These are phyloP conservation scores for Columba guinea DNA, from an alignment of 2,797 vertebrate species.

Conservation along the genomic window DNA sequence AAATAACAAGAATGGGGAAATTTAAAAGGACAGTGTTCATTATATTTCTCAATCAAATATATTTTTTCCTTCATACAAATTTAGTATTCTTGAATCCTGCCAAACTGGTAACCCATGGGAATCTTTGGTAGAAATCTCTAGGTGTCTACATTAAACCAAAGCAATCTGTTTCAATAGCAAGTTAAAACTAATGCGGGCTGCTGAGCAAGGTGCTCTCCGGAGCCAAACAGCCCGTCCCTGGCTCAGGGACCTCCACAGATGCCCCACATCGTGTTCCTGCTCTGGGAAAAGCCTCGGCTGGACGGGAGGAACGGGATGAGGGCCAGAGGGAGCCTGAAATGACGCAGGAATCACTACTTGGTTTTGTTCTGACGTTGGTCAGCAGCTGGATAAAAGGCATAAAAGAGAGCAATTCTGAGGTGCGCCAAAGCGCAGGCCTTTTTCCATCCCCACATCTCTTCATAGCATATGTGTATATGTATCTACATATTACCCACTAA, in stretches of 20 bases:
- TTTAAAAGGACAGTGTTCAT: constrained; percentile 22
- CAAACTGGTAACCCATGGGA: constrained; percentile 14
- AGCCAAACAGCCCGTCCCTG: neutral
- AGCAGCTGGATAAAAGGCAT: neutral
- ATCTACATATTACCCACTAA: neutral
- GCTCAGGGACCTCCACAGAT: neutral
- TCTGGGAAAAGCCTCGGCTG: neutral
- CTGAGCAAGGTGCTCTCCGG: neutral
- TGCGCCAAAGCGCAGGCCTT: neutral
- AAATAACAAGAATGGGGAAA: constrained; percentile 33
- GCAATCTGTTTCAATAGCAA: neutral
- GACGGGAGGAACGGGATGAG: neutral
- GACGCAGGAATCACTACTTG: neutral
- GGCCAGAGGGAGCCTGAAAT: neutral
- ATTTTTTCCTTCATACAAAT: constrained; percentile 15
- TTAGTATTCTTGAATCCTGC: constrained; percentile 2
- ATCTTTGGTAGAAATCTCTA: neutral
- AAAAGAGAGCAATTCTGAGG: neutral
- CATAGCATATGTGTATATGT: accelerated
- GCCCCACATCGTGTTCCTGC: neutral
- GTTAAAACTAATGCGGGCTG: neutral
- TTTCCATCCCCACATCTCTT: neutral
- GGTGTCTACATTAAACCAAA: neutral
- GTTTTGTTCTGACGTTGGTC: neutral
- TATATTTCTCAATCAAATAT: neutral